Percentiles rank a stretch among this genome's conserved stretches.
Conservation (phyloP, 2,797 vertebrate genomes). For the Emydoidea blandingii region DNA sequence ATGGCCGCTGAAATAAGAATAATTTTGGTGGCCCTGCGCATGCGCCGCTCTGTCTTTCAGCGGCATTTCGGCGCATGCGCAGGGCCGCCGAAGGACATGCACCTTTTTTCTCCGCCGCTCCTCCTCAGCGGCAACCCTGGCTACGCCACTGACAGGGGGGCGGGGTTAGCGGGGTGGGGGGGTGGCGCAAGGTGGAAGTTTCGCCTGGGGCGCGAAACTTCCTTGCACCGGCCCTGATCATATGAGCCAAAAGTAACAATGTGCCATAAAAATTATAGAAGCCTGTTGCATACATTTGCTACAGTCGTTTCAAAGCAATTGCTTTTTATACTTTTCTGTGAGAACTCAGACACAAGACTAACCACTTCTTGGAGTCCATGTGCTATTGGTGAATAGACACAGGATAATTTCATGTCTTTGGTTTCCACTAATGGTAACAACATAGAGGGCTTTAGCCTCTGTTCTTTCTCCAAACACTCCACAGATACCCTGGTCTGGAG, state of each 20-base stretch:
- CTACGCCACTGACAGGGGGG: no score
- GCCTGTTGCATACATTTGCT: neutral
- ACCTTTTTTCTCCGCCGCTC: no score
- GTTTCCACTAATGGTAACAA: neutral
- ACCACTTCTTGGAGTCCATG: neutral
- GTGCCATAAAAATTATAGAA: conserved; percentile 2
- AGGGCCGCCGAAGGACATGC: no score
- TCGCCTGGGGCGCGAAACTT: no score
- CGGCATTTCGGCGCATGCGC: no score
- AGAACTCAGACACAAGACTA: neutral
- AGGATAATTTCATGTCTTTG: conserved; percentile 1
- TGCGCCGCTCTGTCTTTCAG: no score
- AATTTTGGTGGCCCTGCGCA: no score
- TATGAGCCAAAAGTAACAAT: neutral
- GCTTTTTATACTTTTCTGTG: conserved; percentile 1
- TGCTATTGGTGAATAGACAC: conserved; percentile 1
- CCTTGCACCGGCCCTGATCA: neutral
- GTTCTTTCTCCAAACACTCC: neutral
- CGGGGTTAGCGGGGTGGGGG: no score
- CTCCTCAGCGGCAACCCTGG: no score
- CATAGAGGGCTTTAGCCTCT: neutral
- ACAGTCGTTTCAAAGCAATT: neutral
- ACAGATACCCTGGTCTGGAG: neutral
- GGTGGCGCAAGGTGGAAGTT: no score
- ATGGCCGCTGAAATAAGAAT: no score